phyloP scores from a whole-genome alignment of 2,888 invertebrate species.

The Taenaris catops region DNA sequence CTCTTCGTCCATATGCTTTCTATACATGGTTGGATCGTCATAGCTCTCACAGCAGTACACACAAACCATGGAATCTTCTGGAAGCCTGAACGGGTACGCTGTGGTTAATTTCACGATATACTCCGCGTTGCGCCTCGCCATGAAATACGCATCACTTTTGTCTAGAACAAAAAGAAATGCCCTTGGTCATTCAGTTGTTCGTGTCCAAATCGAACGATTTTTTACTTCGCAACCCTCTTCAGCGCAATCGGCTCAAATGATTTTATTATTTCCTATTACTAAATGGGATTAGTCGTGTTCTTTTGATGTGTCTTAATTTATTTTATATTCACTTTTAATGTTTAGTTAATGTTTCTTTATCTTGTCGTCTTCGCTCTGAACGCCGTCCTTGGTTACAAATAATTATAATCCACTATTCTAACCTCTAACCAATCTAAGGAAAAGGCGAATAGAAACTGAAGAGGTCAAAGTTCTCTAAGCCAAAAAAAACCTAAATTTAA shows the following conservation, averaged over 20 bases:
- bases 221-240: conserved; percentile 18
- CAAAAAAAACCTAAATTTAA: too few species aligned
- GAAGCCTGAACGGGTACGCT: conserved; percentile 68
- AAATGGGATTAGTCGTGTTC: conserved; percentile 2
- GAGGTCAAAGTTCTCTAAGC: too few species aligned
- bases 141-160: conserved; percentile 50
- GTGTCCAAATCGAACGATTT: conserved; percentile 16
- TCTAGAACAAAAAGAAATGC: conserved; percentile 76
- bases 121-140: conserved; percentile 68
- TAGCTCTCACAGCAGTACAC: conserved; percentile 62
- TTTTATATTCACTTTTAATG: too few species aligned
- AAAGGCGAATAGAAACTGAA: too few species aligned
- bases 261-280: conserved; percentile 5
- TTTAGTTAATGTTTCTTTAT: background rate
- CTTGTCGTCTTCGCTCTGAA: background rate
- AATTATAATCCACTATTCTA: too few species aligned
- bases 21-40: conserved; percentile 47
- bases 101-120: conserved; percentile 62
- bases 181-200: conserved; percentile 51
- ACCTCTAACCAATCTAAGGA: too few species aligned
- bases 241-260: background rate
- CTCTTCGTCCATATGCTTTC: conserved; percentile 56
- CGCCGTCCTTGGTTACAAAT: background rate
- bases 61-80: conserved; percentile 60
- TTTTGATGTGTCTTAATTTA: background rate